Evolutionary conservation across 2,113 vertebrate genomes (phyloP).

Genomic region (Alosa alosa): DNA sequence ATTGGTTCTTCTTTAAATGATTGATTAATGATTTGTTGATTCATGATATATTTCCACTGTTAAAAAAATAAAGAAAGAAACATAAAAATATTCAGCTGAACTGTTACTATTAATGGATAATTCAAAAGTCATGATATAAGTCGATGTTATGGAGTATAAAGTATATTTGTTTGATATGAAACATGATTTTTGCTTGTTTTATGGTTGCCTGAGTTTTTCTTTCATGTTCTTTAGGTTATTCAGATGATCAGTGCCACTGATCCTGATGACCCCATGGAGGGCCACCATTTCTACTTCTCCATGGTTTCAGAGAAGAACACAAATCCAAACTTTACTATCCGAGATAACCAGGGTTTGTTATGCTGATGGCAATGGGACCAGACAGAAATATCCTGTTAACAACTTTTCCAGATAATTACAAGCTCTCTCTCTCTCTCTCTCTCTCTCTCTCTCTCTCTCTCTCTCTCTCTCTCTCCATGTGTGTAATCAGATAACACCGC

Average conservation of each 20-base stretch:
- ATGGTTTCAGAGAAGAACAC: conserved; percentile 73
- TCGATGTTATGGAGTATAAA: no score
- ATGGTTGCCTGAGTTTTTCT: neutral
- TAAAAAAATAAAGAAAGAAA: no score
- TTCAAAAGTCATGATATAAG: no score
- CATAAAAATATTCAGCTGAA: neutral
- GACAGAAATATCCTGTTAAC: neutral
- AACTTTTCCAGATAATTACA: no score
- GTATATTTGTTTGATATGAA: no score
- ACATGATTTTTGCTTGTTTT: no score
- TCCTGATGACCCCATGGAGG: conserved; percentile 76
- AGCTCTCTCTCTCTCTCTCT: neutral
- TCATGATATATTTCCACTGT: no score
- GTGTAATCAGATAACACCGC: conserved; percentile 87
- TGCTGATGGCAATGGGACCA: no score
- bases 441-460: neutral
- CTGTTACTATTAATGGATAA: neutral
- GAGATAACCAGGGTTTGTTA: conserved; percentile 85
- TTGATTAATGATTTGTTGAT: no score
- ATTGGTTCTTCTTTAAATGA: neutral
- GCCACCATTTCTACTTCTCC: conserved; percentile 82
- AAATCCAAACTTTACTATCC: conserved; percentile 81
- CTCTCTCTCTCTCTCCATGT: neutral
- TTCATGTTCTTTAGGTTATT: conserved; percentile 70
- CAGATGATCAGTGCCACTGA: conserved; percentile 86